Evolutionary conservation across 2,797 vertebrate genomes (phyloP), one percentile per base, ranked within the genome.

Genomic region (Staurois parvus): DNA sequence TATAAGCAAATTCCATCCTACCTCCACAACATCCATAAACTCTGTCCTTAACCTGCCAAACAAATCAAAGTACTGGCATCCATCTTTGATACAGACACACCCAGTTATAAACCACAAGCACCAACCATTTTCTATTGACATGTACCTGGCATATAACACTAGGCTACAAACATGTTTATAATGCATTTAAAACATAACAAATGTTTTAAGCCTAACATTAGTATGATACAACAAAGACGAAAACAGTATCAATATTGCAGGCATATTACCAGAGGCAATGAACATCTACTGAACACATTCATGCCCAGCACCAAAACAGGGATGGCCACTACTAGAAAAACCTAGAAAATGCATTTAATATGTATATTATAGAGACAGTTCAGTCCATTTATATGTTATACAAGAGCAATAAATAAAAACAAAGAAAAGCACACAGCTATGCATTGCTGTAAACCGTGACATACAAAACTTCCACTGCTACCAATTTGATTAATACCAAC

Each of bases 51-150:
- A 66, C 10, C 19, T 79, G 77, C 37, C 77, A 45, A 68, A 48
- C 37, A 68, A 13, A 48, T 32, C 42, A 32, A 28, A 17, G 15
- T 72, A 9, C 30, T 56, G 45, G 78, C 78, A 80, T 34, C 30
- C 32, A 37, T 24, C 78, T 34, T 15, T 34, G 29, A 70, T 29
- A 48, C 26, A 48, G 64, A 79, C 66, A 80, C 78, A 80, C 78
- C 78, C 67, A 70, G 48, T 29, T 37, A 32, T 37, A 56, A 80
- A 37, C 64, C 66, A 29, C 77, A 67, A 68, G 64, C 34, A 24
- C 76, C 64, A 79, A 79, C 62, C 19, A 67, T 69, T 45, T 48
- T 52, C 67, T 70, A 80, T 34, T 68, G 45, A 48, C 42, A 34
- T 30, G 28, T 48, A 13, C 37, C 70, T 28, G n/a, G 24, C n/a